Conservation (phyloP, 92 coral and sea anemone species). For the Meandrina meandrites region DNA sequence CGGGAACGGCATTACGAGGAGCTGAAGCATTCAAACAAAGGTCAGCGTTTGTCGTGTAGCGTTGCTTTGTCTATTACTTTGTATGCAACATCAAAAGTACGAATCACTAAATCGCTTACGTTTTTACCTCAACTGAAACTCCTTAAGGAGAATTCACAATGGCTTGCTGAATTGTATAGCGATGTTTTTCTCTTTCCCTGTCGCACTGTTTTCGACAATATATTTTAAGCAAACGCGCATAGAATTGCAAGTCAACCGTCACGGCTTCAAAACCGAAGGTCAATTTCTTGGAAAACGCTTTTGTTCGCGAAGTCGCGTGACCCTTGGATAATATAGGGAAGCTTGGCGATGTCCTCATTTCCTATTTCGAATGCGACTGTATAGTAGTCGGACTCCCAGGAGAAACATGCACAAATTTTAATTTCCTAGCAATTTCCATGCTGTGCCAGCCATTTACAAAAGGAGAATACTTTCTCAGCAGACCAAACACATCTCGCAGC, state of each 20-base stretch:
- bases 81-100: constrained; percentile 73
- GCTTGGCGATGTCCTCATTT: too few relatives aligned
- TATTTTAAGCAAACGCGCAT: not conserved
- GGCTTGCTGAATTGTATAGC: too few relatives aligned
- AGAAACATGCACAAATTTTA: too few relatives aligned
- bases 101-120: constrained; percentile 30
- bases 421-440: too few relatives aligned
- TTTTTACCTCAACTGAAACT: not conserved
- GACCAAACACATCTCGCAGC: too few relatives aligned
- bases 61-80: constrained; percentile 34
- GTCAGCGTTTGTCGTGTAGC: constrained; percentile 37
- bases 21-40: constrained; percentile 30
- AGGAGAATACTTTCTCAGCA: too few relatives aligned
- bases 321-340: not conserved
- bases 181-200: too few relatives aligned
- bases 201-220: not conserved
- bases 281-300: not conserved
- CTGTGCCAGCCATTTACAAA: too few relatives aligned
- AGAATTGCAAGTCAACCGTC: not conserved
- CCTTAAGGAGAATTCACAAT: too few relatives aligned
- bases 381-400: too few relatives aligned
- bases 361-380: too few relatives aligned
- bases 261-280: not conserved
- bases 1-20: not conserved
- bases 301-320: not conserved